Evolutionary conservation across 2,797 vertebrate species (phyloP).

Genomic region (Scolopax rusticola): DNA sequence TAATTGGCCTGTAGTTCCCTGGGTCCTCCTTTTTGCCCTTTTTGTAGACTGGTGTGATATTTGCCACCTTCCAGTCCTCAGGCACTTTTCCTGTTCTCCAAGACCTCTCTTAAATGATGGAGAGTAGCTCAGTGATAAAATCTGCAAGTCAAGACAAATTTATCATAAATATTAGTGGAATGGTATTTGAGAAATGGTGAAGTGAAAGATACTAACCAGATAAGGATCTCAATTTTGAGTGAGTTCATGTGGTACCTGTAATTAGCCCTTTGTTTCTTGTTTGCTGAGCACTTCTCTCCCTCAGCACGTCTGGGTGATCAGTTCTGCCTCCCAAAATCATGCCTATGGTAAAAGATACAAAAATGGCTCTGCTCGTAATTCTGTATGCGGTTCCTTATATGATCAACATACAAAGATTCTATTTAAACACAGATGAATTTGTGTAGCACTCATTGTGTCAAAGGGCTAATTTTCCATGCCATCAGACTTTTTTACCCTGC

Average conservation of each 20-base stretch:
- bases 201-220: not conserved
- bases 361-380: not conserved
- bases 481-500: not conserved
- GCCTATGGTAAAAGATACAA: not conserved
- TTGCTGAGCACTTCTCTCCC: not conserved
- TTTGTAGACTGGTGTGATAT: too few relatives aligned
- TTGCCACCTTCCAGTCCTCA: too few relatives aligned
- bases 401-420: not conserved
- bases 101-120: too few relatives aligned
- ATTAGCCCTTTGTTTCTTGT: not conserved
- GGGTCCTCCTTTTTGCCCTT: too few relatives aligned
- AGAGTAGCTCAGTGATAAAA: too few relatives aligned
- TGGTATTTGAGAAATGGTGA: not conserved
- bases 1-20: too few relatives aligned
- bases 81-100: too few relatives aligned
- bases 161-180: not conserved
- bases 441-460: not conserved
- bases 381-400: not conserved
- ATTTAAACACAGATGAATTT: slow-evolving; percentile 10
- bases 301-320: not conserved
- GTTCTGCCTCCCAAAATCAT: not conserved
- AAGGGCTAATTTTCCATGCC: not conserved
- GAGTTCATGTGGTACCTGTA: not conserved
- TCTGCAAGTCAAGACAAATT: not conserved
- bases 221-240: not conserved